Percentiles rank a stretch among this genome's conserved stretches.
Evolutionary conservation across 2,113 vertebrate genomes (phyloP).

Genomic region (Phoxinus phoxinus): DNA sequence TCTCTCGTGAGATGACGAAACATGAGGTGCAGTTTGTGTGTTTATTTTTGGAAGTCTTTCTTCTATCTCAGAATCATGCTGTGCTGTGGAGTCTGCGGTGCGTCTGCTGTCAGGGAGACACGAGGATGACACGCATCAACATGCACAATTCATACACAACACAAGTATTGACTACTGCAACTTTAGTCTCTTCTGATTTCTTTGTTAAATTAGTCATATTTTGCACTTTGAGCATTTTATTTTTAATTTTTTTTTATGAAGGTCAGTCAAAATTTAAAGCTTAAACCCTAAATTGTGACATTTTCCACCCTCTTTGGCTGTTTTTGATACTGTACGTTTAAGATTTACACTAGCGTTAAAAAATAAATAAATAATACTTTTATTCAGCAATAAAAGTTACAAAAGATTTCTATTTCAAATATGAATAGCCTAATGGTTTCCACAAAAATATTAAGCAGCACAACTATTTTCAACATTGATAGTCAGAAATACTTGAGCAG

Average conservation of each 20-base stretch:
- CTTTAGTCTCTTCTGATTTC: background rate
- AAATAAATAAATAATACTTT: background rate
- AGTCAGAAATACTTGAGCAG: background rate
- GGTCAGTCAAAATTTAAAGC: background rate
- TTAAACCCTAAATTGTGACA: background rate
- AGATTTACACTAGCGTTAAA: no score
- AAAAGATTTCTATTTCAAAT: background rate
- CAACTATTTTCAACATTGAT: background rate
- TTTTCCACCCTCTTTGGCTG: background rate
- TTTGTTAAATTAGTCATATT: background rate
- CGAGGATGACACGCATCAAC: background rate
- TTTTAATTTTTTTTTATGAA: background rate
- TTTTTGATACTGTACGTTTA: background rate
- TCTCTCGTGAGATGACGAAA: background rate
- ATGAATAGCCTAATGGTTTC: background rate
- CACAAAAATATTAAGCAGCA: background rate
- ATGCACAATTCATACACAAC: background rate
- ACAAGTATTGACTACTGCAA: no score
- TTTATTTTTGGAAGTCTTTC: constrained; percentile 42
- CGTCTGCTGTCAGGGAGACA: background rate
- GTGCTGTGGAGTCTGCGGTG: background rate
- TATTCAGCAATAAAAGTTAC: background rate
- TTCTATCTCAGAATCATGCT: background rate
- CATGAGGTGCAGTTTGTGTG: constrained; percentile 9
- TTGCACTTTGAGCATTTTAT: background rate